Evolutionary conservation across 2,888 invertebrate species (phyloP).

Genomic region (Sisyra terminalis): DNA sequence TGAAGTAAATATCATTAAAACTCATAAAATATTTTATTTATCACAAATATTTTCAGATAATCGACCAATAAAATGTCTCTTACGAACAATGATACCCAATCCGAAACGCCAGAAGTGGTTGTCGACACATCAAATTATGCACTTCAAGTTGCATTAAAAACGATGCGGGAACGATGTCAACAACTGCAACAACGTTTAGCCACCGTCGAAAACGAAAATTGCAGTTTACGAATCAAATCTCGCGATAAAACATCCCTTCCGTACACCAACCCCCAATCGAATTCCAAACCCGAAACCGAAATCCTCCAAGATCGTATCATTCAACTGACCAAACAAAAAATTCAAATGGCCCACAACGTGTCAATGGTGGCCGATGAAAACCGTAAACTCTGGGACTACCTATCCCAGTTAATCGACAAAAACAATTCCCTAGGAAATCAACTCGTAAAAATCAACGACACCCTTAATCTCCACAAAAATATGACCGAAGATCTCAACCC

Average conservation of each 20-base stretch:
- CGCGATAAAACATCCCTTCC: conserved; percentile 15
- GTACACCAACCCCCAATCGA: conserved; percentile 11
- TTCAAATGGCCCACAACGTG: conserved; percentile 58
- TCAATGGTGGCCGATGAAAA: conserved; percentile 72
- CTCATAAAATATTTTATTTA: too few species aligned
- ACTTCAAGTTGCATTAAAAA: conserved; percentile 59
- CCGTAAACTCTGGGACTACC: conserved; percentile 58
- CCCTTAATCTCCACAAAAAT: conserved; percentile 27
- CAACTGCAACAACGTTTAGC: conserved; percentile 54
- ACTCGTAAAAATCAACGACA: conserved; percentile 33
- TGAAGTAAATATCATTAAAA: too few species aligned
- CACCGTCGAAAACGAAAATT: conserved; percentile 59
- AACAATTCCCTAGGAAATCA: conserved; percentile 35
- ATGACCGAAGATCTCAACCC: conserved; percentile 1
- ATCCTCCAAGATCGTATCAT: conserved; percentile 44
- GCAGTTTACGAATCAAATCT: conserved; percentile 34
- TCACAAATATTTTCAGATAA: too few species aligned
- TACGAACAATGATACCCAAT: too few species aligned
- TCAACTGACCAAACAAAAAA: conserved; percentile 55
- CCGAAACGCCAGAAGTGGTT: too few species aligned
- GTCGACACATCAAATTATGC: conserved; percentile 22
- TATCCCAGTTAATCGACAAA: conserved; percentile 44
- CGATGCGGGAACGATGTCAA: conserved; percentile 67
- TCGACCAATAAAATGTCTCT: too few species aligned
- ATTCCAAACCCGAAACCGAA: conserved; percentile 30